A percentile compares a stretch with the other conserved stretches of the same genome.
Conservation (phyloP, 2,888 invertebrate species). For the Drosophila phalerata region DNA sequence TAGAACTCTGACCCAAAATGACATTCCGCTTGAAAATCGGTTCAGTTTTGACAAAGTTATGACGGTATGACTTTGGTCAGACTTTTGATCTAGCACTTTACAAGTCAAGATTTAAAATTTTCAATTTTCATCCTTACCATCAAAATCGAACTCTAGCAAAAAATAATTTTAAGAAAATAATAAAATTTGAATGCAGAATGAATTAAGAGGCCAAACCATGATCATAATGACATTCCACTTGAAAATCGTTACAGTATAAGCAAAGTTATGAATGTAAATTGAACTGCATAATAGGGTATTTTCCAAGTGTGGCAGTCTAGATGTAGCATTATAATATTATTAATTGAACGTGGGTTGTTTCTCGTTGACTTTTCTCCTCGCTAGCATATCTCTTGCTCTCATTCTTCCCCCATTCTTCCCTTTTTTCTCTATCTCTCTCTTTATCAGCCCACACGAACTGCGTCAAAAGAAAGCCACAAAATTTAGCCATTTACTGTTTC, state of each 20-base stretch:
- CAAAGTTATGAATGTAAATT: neutral
- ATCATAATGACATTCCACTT: no score
- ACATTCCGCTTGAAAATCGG: no score
- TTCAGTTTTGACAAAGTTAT: no score
- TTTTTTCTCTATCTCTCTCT: conserved; percentile 12
- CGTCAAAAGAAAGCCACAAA: conserved; percentile 75
- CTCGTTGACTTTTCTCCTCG: conserved; percentile 21
- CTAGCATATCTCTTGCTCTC: conserved; percentile 8
- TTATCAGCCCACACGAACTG: conserved; percentile 42
- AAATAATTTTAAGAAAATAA: no score
- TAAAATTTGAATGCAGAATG: no score
- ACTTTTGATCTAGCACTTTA: no score
- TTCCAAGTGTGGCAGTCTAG: neutral
- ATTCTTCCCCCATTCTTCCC: neutral
- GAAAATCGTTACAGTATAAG: neutral
- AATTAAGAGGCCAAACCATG: no score
- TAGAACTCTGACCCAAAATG: no score
- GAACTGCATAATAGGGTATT: conserved; percentile 30
- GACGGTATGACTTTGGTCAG: no score
- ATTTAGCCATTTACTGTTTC: conserved; percentile 67
- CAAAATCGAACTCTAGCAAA: no score
- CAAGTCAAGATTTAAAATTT: no score
- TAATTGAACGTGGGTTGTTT: conserved; percentile 59
- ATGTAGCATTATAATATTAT: conserved; percentile 23
- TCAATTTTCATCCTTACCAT: no score